Evolutionary conservation across 2,797 vertebrate genomes (phyloP).

Genomic region (Melanotaenia trifasciata): DNA sequence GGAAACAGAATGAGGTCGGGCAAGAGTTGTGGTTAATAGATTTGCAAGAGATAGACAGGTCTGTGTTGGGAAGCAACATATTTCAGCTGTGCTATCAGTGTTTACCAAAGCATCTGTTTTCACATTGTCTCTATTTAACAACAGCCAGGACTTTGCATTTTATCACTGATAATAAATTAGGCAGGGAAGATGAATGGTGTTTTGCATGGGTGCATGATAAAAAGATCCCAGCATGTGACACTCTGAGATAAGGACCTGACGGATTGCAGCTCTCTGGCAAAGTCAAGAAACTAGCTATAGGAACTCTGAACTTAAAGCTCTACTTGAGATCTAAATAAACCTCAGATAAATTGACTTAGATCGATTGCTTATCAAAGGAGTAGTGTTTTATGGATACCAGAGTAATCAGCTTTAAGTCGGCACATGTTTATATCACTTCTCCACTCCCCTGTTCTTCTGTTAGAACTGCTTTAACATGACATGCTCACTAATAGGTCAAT

Average conservation of each 20-base stretch:
- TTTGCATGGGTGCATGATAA: slow-evolving; percentile 87
- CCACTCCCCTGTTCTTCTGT: slow-evolving; percentile 9
- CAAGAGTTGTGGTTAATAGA: slow-evolving; percentile 72
- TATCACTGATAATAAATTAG: slow-evolving; percentile 80
- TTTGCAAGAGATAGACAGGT: slow-evolving; percentile 71
- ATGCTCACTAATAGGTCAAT: slow-evolving; percentile 9
- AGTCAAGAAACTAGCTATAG: slow-evolving; percentile 77
- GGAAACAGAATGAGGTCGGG: slow-evolving; percentile 62
- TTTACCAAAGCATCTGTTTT: slow-evolving; percentile 82
- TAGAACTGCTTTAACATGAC: slow-evolving; percentile 32
- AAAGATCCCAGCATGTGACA: slow-evolving; percentile 79
- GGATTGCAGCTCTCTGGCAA: slow-evolving; percentile 80
- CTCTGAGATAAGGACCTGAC: slow-evolving; percentile 82
- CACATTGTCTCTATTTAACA: slow-evolving; percentile 63
- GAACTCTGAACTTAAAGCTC: slow-evolving; percentile 69
- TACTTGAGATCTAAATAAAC: slow-evolving; percentile 43
- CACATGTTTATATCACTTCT: slow-evolving; percentile 21
- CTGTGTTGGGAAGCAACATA: slow-evolving; percentile 75
- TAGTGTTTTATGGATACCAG: slow-evolving; percentile 34
- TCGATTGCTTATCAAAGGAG: slow-evolving; percentile 27
- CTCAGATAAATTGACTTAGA: slow-evolving; percentile 45
- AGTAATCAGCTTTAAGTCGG: slow-evolving; percentile 37
- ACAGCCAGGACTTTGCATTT: slow-evolving; percentile 78
- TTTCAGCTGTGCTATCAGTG: slow-evolving; percentile 81
- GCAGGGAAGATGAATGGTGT: slow-evolving; percentile 84